Conservation (phyloP, 2,888 invertebrate genomes). For the Netelia melanura region DNA sequence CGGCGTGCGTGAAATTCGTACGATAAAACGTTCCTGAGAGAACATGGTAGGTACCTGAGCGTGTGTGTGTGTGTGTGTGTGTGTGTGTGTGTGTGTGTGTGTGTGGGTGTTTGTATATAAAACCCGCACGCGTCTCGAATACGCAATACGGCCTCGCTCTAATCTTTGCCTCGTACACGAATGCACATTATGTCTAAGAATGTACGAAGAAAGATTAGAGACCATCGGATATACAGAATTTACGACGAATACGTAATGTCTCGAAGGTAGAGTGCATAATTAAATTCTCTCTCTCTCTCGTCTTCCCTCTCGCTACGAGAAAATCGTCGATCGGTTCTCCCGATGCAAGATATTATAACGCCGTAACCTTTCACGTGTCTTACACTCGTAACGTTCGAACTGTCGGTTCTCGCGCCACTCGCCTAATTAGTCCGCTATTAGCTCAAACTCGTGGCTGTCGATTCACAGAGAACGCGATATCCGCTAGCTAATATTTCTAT, state of each 20-base stretch:
- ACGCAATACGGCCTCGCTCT: constrained; percentile 12
- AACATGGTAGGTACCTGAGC: neutral
- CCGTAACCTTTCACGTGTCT: constrained; percentile 19
- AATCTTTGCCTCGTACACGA: constrained; percentile 12
- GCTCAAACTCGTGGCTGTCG: constrained; percentile 43
- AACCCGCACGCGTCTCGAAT: constrained; percentile 17
- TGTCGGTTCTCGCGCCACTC: constrained; percentile 43
- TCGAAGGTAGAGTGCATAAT: neutral
- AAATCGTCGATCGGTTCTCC: constrained; percentile 19
- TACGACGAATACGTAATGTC: constrained; percentile 6
- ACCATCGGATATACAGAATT: neutral
- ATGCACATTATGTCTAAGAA: too few relatives aligned
- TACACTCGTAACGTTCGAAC: constrained; percentile 25
- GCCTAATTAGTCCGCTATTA: constrained; percentile 69
- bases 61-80: too few relatives aligned
- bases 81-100: too few relatives aligned
- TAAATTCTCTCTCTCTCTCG: constrained; percentile 11
- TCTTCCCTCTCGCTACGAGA: constrained; percentile 12
- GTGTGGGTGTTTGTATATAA: neutral
- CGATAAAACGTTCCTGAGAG: neutral
- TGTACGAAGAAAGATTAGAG: too few relatives aligned
- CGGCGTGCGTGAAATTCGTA: constrained; percentile 3
- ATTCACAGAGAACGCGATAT: neutral
- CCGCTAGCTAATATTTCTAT: constrained; percentile 57
- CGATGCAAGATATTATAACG: neutral